phyloP scores from a whole-genome alignment of 2,113 vertebrate genomes.

The Coptodon bakossiorum region DNA sequence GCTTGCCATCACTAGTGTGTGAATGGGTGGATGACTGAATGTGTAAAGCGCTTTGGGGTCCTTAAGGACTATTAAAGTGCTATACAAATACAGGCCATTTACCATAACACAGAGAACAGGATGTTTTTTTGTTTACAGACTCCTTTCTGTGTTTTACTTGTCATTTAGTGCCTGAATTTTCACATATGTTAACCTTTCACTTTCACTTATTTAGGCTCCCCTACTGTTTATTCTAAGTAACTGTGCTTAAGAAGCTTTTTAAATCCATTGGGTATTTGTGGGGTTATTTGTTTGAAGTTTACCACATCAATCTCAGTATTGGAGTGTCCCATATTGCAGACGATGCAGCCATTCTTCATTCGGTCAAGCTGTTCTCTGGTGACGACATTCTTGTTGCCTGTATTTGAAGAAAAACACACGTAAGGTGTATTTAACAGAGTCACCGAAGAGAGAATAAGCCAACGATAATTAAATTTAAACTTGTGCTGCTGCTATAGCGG shows the following conservation, averaged over 20 bases:
- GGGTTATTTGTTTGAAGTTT: conserved; percentile 2
- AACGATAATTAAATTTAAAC: not conserved
- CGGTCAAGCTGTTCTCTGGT: conserved; percentile 92
- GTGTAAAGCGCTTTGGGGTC: too few relatives aligned
- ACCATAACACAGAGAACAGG: not conserved
- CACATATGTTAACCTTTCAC: not conserved
- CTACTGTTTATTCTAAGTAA: not conserved
- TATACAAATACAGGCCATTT: too few relatives aligned
- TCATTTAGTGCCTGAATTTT: not conserved
- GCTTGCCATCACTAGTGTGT: too few relatives aligned
- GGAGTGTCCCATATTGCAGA: conserved; percentile 99
- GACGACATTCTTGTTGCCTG: conserved; percentile 98
- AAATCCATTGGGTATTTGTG: not conserved
- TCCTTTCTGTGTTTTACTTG: not conserved
- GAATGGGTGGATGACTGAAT: too few relatives aligned
- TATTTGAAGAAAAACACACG: not conserved
- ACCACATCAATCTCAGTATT: conserved; percentile 99
- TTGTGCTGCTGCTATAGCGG: not conserved
- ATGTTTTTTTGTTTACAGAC: not conserved
- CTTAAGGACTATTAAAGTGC: too few relatives aligned
- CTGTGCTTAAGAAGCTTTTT: not conserved
- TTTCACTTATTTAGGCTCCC: not conserved
- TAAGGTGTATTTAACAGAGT: not conserved
- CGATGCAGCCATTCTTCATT: conserved; percentile 98
- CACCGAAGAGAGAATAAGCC: not conserved